Conservation (phyloP, 1,140 invertebrate genomes). For the Drosophila murphyi region DNA sequence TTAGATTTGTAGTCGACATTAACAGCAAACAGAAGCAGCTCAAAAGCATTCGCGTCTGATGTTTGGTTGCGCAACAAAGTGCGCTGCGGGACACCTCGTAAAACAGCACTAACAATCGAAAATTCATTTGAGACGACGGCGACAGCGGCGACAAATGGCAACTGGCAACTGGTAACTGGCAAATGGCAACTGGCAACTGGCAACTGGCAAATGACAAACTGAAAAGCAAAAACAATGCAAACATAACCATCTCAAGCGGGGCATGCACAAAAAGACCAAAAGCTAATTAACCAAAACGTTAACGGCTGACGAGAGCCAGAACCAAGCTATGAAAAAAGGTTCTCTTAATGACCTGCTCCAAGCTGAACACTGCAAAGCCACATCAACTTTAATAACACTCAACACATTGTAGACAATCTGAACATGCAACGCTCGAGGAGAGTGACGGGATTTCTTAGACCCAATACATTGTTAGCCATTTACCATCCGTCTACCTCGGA, state of each 20-base stretch:
- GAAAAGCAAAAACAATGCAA: constrained; percentile 23
- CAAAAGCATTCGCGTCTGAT: constrained; percentile 18
- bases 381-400: constrained; percentile 27
- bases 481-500: no score
- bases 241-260: constrained; percentile 47
- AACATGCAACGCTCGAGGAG: constrained; percentile 11
- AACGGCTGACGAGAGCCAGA: constrained; percentile 53
- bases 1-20: constrained; percentile 62
- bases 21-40: constrained; percentile 42
- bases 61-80: constrained; percentile 48
- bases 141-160: constrained; percentile 35
- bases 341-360: constrained; percentile 38
- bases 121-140: constrained; percentile 66
- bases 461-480: no score
- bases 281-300: constrained; percentile 79
- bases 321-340: constrained; percentile 59
- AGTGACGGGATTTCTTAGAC: no score
- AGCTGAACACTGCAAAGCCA: background rate
- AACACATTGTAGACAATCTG: constrained; percentile 31
- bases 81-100: constrained; percentile 75
- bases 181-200: constrained; percentile 12
- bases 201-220: constrained; percentile 34
- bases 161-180: constrained; percentile 25
- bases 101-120: constrained; percentile 79
- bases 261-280: constrained; percentile 70